Evolutionary conservation across 2,113 vertebrate genomes (phyloP).

Genomic region (Strigops habroptila): DNA sequence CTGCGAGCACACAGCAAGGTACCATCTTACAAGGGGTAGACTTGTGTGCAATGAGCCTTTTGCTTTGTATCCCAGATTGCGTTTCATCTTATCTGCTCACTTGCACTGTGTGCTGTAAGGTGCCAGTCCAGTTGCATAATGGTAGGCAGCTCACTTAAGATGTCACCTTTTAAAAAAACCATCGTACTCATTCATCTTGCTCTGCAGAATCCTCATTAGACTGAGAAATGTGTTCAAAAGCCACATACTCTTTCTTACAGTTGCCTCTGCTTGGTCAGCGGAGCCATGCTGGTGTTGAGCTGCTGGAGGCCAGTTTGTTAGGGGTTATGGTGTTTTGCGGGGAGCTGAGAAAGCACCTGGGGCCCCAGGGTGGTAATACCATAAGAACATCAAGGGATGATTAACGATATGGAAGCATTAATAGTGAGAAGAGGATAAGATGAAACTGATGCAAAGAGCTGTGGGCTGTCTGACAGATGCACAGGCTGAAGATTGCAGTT

Average conservation of each 20-base stretch:
- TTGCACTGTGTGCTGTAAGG: fast-evolving
- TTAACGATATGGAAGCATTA: not conserved
- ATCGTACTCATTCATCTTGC: not conserved
- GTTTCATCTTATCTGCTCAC: not conserved
- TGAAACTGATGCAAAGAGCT: not conserved
- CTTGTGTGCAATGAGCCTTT: not conserved
- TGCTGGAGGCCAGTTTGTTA: not conserved
- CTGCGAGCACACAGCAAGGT: not conserved
- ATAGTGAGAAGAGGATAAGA: not conserved
- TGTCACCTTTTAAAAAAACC: not conserved
- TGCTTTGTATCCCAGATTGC: not conserved
- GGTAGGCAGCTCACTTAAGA: not conserved
- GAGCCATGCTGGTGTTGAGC: not conserved
- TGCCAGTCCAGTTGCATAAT: not conserved
- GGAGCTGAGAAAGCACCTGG: not conserved
- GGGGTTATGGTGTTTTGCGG: not conserved
- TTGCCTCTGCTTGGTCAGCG: not conserved
- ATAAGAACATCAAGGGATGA: not conserved
- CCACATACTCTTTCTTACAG: not conserved
- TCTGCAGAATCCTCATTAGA: not conserved
- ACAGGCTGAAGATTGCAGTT: not conserved
- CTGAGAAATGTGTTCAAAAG: not conserved
- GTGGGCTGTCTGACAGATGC: not conserved
- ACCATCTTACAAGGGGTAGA: not conserved
- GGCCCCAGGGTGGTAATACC: not conserved